phyloP scores from a whole-genome alignment of 2,797 vertebrate species.

The Myripristis murdjan region DNA sequence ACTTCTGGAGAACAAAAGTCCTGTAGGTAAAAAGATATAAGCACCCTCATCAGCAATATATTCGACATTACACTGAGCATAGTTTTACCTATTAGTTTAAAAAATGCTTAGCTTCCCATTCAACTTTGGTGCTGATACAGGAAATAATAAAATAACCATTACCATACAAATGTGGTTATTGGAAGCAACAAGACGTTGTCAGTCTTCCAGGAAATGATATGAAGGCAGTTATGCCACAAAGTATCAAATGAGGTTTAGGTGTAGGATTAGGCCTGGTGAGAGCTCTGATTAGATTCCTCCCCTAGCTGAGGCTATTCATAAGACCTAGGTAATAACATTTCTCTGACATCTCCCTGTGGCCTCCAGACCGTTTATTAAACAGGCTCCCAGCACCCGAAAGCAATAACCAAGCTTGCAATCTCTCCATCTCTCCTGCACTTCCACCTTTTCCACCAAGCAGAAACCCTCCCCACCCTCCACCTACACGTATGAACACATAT shows the following conservation, averaged over 20 bases:
- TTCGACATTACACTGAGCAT: neutral
- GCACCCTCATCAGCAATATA: constrained; percentile 8
- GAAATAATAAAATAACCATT: constrained; percentile 21
- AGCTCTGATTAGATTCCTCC: constrained; percentile 67
- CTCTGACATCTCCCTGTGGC: constrained; percentile 76
- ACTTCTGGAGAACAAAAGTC: constrained; percentile 83
- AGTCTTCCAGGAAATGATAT: constrained; percentile 48
- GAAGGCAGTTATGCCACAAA: constrained; percentile 39
- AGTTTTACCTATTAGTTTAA: constrained; percentile 19
- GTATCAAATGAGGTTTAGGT: constrained; percentile 65
- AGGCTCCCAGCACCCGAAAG: constrained; percentile 64
- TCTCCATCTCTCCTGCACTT: constrained; percentile 48
- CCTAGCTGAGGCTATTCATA: constrained; percentile 78
- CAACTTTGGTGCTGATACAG: constrained; percentile 3
- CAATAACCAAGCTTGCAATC: constrained; percentile 73
- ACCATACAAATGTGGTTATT: constrained; percentile 34
- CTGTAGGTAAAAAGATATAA: constrained; percentile 63
- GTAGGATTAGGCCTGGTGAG: constrained; percentile 61
- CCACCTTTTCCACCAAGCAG: constrained; percentile 29
- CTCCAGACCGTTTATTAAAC: constrained; percentile 79
- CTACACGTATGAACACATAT: neutral
- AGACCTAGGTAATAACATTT: constrained; percentile 82
- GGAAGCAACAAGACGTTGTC: constrained; percentile 46
- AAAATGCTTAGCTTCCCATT: constrained; percentile 15
- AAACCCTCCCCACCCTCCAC: constrained; percentile 23